Percentiles rank a stretch among this genome's conserved stretches.
These are phyloP conservation scores for Euwallacea fornicatus DNA, from an alignment of 1,140 invertebrate genomes.

Conservation along the genomic window DNA sequence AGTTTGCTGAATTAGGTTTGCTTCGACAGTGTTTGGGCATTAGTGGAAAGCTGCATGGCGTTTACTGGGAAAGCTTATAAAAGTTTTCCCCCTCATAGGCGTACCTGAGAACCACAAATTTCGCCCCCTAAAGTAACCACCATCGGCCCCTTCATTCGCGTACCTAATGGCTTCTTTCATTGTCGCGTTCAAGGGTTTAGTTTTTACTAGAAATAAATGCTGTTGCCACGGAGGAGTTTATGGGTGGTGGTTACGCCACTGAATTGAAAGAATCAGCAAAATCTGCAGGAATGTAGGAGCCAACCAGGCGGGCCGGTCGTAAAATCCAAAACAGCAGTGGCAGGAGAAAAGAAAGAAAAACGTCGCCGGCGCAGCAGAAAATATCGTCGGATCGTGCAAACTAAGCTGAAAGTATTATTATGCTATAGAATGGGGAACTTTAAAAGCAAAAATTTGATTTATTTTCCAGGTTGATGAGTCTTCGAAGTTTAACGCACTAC, in stretches of 20 bases:
- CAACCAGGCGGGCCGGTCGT: slow-evolving; percentile 30
- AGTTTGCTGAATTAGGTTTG: slow-evolving; percentile 16
- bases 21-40: slow-evolving; percentile 14
- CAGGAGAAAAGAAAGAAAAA: slow-evolving; percentile 33
- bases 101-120: neutral
- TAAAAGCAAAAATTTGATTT: no score
- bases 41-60: slow-evolving; percentile 26
- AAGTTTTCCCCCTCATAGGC: neutral
- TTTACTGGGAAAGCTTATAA: slow-evolving; percentile 25
- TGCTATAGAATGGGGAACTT: no score
- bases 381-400: neutral
- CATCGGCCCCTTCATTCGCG: no score
- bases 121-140: no score
- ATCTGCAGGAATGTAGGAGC: slow-evolving; percentile 32
- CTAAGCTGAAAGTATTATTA: no score
- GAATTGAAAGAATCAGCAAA: slow-evolving; percentile 8
- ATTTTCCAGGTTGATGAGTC: no score
- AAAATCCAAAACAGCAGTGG: slow-evolving; percentile 24
- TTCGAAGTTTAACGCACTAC: no score
- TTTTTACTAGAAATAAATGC: no score
- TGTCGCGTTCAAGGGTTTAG: neutral
- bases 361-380: slow-evolving; percentile 19
- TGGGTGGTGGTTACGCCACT: slow-evolving; percentile 11
- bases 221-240: no score
- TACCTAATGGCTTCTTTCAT: no score